Evolutionary conservation across 2,888 invertebrate genomes (phyloP).

Genomic region (Leptogaster cylindrica): DNA sequence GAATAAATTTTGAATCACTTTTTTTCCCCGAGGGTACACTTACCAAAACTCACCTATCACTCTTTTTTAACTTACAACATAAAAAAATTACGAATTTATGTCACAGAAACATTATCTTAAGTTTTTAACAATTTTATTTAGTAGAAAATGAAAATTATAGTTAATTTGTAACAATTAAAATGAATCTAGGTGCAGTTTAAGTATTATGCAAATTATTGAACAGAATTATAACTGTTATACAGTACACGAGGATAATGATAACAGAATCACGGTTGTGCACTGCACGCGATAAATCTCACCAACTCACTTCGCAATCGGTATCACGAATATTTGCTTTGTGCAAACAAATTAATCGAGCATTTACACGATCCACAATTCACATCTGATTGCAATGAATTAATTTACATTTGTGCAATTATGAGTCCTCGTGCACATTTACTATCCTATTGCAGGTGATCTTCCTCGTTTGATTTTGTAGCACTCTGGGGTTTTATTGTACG

Average conservation of each 20-base stretch:
- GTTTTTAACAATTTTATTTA: not conserved
- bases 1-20: slow-evolving; percentile 62
- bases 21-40: slow-evolving; percentile 17
- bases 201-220: not conserved
- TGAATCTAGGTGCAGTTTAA: not conserved
- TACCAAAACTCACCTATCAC: not conserved
- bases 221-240: too few relatives aligned
- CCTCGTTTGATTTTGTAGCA: too few relatives aligned
- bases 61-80: slow-evolving; percentile 5
- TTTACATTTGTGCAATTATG: not conserved
- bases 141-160: too few relatives aligned
- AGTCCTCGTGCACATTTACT: not conserved
- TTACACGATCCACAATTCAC: not conserved
- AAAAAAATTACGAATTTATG: not conserved
- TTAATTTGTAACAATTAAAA: too few relatives aligned
- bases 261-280: too few relatives aligned
- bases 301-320: not conserved
- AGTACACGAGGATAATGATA: too few relatives aligned
- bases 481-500: too few relatives aligned
- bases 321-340: not conserved
- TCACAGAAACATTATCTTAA: slow-evolving; percentile 11
- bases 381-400: not conserved
- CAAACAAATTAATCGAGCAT: not conserved
- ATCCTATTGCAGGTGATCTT: not conserved
- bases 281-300: not conserved